Base-by-base conservation (phyloP, 2,113 vertebrate species). In the Anhinga rufa region DNA sequence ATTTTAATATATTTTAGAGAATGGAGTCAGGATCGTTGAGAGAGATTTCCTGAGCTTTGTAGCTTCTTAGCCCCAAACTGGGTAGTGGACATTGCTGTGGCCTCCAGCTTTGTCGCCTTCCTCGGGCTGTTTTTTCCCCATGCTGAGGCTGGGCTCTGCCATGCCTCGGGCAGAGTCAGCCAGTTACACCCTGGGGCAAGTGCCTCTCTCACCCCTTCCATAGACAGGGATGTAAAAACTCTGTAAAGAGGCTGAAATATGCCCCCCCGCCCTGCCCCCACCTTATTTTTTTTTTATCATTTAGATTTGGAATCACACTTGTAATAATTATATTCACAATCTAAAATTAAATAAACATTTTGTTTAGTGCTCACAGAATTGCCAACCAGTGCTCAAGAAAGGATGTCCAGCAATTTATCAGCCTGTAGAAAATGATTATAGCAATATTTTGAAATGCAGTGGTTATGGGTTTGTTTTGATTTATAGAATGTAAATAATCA, bases 401-500 rank as follows among this genome's bases (percentile, higher is more conserved):
- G 93, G 82, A 91, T 94, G 91, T 95, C 95, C 95, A 97, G 84
- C 69, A 95, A 91, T 96, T 96, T 93, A 96, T 87, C 60, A 91
- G 88, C 8, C 9, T 95, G 85, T 71, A 57, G 83, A 81, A 96
- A 95, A 96, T 93, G 93, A 93, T 88, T 93, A 93, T 29, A 90
- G 58, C 84, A 96, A 94, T 97, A 82, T 96, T 97, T 97, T 97
- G 88, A 93, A 93, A 95, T 82, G 82, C 71, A 95, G 76, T 93
- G 32, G 65, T 92, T 93, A 26, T 76, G 79, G 77, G 71, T 93
- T 96, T 96, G 81, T 93, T 97, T 98, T 97, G 76, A 92, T 87
- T 97, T 97, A 95, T 79, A 95, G 86, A 91, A 94, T 60, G 83
- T 95, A 91, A 88, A 88, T 96, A 97, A 86, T 95, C 90, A 66